Conservation (phyloP, 2,113 vertebrate species). For the Daboia siamensis region DNA sequence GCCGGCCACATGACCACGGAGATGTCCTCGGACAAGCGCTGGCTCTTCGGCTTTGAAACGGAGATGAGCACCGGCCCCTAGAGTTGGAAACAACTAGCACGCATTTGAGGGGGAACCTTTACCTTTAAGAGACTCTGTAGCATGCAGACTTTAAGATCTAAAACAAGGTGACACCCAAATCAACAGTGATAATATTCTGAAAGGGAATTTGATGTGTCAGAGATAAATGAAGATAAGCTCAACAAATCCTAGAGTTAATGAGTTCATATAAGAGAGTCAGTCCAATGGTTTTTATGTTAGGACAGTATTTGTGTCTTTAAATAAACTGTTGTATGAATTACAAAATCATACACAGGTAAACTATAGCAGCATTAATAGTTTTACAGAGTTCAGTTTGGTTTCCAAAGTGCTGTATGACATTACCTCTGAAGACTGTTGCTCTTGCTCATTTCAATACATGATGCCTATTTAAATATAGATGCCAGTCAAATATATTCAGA, state of each 20-base stretch:
- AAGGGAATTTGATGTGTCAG: not conserved
- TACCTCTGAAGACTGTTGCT: not conserved
- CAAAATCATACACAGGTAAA: not conserved
- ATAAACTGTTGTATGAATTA: not conserved
- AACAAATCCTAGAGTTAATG: not conserved
- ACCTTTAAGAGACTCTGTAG: not conserved
- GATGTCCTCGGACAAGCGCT: no score
- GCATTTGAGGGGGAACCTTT: no score
- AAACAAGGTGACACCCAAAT: not conserved
- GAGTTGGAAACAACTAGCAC: no score
- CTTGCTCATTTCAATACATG: not conserved
- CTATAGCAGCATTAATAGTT: not conserved
- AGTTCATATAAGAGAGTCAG: not conserved
- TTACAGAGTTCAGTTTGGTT: not conserved
- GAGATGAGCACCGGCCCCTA: no score
- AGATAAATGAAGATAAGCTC: not conserved
- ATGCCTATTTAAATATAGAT: not conserved
- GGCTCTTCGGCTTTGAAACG: no score
- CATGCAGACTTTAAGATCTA: not conserved
- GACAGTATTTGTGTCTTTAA: not conserved
- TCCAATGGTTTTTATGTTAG: not conserved
- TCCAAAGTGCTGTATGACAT: not conserved
- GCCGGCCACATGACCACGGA: no score
- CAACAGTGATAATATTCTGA: not conserved
- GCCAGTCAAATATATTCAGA: not conserved